Evolutionary conservation across 2,888 invertebrate species (phyloP), one percentile per base, ranked within the genome.

Genomic region (Nemotelus pantherinus): DNA sequence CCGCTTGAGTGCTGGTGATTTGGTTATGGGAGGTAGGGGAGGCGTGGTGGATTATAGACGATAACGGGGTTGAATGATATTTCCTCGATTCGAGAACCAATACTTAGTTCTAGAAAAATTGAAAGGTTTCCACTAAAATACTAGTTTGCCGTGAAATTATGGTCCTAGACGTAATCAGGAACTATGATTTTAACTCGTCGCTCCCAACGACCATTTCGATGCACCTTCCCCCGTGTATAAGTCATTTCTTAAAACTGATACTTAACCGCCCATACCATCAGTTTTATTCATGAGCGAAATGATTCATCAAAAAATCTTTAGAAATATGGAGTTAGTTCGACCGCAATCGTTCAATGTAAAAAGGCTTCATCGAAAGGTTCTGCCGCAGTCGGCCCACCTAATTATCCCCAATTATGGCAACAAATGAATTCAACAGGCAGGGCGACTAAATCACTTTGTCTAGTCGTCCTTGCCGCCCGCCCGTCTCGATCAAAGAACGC

Each of bases 371-470:
- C 3, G 44, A 43, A 55, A 43, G 47, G 55, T 2, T 43, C 53
- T 43, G 53, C 53, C 43, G 55, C 43, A 55, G 53, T 39, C 70
- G 44, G 44, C 41, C 70, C 70, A 55, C 25, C 70, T 70, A 70
- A 70, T 70, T 70, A 70, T 70, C 70, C 70, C 43, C 47, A 70
- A 70, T 70, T 70, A 70, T 70, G 53, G 47, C 70, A 55, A 70
- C 70, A 70, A 70, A 70, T 70, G 70, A 43, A 50, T 53, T 5
- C 53, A 50, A 53, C 55, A 53, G 55, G 10, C 50, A 53, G 55
- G 53, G 43, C 50, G 70, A 43, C 48, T 44, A 48, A 47, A 67
- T 67, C 67, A 25, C 50, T 50, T 67, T 50, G 50, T 48, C 45
- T 10, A 57, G 9, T 25, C 3, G 5, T 43, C 55, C 41, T 70